Conservation (phyloP, 2,888 invertebrate species). For the Netelia inedita region DNA sequence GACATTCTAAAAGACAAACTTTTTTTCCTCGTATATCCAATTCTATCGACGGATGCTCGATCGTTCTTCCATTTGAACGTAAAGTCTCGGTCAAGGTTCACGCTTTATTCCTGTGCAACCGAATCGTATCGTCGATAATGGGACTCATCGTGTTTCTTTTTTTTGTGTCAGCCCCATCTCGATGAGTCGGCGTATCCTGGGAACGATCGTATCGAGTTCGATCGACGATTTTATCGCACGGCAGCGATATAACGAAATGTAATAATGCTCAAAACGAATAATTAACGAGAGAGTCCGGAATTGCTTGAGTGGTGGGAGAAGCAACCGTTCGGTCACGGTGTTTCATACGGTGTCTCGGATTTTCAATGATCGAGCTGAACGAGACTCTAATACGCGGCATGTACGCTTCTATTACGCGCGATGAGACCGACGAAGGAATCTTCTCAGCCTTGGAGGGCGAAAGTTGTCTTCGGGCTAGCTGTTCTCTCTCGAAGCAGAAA, state of each 20-base stretch:
- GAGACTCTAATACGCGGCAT: constrained; percentile 71
- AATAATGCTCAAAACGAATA: constrained; percentile 57
- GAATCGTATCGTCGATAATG: constrained; percentile 20
- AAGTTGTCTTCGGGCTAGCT: constrained; percentile 78
- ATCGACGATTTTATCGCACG: constrained; percentile 21
- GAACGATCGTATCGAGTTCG: constrained; percentile 24
- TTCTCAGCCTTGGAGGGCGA: constrained; percentile 84
- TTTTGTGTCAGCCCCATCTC: not conserved
- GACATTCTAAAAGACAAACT: not conserved
- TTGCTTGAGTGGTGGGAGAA: constrained; percentile 29
- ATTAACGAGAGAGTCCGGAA: constrained; percentile 67
- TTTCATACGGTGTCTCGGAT: constrained; percentile 17
- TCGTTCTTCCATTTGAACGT: constrained; percentile 1
- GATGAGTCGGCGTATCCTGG: constrained; percentile 14
- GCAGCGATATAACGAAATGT: constrained; percentile 40
- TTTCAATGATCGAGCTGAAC: constrained; percentile 60
- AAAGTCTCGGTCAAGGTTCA: constrained; percentile 7
- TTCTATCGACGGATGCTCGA: not conserved
- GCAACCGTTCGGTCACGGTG: not conserved
- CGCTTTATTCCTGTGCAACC: constrained; percentile 1
- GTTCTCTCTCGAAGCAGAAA: constrained; percentile 11
- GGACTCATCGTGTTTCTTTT: constrained; percentile 5
- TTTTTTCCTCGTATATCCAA: not conserved
- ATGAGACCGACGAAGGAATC: constrained; percentile 78
- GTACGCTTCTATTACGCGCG: constrained; percentile 78